Evolutionary conservation across 2,888 invertebrate genomes (phyloP).

Genomic region (Macrophya alboannulata): DNA sequence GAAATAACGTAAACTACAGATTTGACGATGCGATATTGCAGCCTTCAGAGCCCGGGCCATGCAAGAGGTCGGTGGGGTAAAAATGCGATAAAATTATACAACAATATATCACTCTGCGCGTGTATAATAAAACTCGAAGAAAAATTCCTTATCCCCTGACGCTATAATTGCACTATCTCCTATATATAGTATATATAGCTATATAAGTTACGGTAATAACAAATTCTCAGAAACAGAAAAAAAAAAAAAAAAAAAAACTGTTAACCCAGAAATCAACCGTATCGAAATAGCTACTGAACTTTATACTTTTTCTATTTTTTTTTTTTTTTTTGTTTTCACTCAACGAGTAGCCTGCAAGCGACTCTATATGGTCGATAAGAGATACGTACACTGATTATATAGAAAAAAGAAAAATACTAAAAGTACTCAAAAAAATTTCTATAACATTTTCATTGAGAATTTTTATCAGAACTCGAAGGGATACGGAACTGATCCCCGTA

Average conservation of each 20-base stretch:
- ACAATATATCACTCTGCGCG: not conserved
- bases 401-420: not conserved
- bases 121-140: not conserved
- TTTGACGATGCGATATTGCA: not conserved
- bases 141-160: not conserved
- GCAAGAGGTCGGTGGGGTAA: not conserved
- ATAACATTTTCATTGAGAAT: not conserved
- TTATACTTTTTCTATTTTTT: not conserved
- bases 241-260: too few relatives aligned
- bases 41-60: not conserved
- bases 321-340: not conserved
- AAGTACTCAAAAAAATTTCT: not conserved
- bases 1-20: not conserved
- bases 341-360: not conserved
- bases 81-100: constrained; percentile 2
- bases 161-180: not conserved
- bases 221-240: not conserved
- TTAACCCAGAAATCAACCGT: constrained; percentile 37
- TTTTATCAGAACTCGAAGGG: not conserved
- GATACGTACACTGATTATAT: not conserved
- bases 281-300: not conserved
- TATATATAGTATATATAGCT: too few relatives aligned
- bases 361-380: not conserved
- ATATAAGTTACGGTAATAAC: not conserved
- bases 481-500: not conserved